These are phyloP conservation scores for Anas acuta DNA, from an alignment of 2,797 vertebrate genomes.

Conservation along the genomic window DNA sequence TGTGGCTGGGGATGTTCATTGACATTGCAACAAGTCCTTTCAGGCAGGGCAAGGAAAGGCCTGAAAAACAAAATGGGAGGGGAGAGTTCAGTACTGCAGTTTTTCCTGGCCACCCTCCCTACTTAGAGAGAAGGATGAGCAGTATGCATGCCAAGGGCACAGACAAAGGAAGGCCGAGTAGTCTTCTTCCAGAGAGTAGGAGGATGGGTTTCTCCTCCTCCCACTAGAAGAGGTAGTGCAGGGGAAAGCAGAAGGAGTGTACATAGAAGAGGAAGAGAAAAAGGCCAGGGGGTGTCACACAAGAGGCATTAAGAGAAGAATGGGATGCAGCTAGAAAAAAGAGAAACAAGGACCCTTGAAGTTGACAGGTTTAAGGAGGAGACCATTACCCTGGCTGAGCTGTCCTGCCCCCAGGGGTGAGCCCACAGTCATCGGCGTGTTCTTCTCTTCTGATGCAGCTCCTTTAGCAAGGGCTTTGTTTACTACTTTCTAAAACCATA, in stretches of 20 bases:
- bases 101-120: background rate
- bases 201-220: background rate
- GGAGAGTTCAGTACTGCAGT: background rate
- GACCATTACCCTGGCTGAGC: background rate
- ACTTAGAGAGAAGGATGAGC: background rate
- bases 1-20: background rate
- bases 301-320: background rate
- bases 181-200: background rate
- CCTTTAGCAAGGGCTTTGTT: background rate
- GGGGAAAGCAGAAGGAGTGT: background rate
- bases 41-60: background rate
- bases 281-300: background rate
- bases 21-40: background rate
- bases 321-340: background rate
- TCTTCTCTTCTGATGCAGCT: background rate
- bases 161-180: background rate
- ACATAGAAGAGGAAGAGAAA: background rate
- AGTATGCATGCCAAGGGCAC: background rate
- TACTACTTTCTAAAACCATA: conserved; percentile 27
- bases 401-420: background rate
- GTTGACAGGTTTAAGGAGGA: background rate
- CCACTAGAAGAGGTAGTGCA: accelerated
- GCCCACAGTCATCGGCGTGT: background rate
- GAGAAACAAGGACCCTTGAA: background rate
- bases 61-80: background rate